Conservation (phyloP, 2,113 vertebrate genomes). For the Rhinopomastus cyanomelas region DNA sequence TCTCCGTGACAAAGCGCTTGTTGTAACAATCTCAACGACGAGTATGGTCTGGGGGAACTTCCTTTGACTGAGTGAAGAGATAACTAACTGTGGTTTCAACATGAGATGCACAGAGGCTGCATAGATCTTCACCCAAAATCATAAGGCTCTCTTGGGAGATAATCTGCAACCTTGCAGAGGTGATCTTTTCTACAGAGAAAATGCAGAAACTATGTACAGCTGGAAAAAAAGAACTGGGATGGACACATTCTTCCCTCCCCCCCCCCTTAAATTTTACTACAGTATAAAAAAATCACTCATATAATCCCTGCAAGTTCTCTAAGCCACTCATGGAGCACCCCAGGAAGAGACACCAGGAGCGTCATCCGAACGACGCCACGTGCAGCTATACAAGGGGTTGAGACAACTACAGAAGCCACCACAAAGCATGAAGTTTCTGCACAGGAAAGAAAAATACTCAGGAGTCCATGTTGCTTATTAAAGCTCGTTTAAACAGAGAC, state of each 20-base stretch:
- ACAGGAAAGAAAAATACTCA: neutral
- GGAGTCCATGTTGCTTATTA: slow-evolving; percentile 62
- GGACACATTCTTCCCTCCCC: slow-evolving; percentile 1
- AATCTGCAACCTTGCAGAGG: slow-evolving; percentile 61
- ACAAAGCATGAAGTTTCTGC: slow-evolving; percentile 22
- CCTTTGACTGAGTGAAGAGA: neutral
- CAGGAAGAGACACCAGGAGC: slow-evolving; percentile 19
- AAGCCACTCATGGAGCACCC: slow-evolving; percentile 29
- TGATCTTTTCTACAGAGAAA: slow-evolving; percentile 26
- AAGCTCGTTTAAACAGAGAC: slow-evolving; percentile 63
- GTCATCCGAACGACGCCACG: neutral
- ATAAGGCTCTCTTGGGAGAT: slow-evolving; percentile 58
- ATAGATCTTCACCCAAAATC: slow-evolving; percentile 57
- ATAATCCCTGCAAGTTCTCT: slow-evolving; percentile 36
- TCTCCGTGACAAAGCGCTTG: slow-evolving; percentile 11
- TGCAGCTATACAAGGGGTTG: slow-evolving; percentile 19
- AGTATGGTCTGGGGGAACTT: slow-evolving; percentile 22
- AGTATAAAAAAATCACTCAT: slow-evolving; percentile 55
- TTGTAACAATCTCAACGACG: neutral
- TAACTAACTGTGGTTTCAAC: slow-evolving; percentile 17
- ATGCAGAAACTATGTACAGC: slow-evolving; percentile 42
- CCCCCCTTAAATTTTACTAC: slow-evolving; percentile 19
- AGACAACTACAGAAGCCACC: slow-evolving; percentile 38
- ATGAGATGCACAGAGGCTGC: slow-evolving; percentile 56
- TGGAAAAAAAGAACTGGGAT: slow-evolving; percentile 23